Evolutionary conservation across 2,888 invertebrate genomes (phyloP).

Genomic region (Macaria liturata): DNA sequence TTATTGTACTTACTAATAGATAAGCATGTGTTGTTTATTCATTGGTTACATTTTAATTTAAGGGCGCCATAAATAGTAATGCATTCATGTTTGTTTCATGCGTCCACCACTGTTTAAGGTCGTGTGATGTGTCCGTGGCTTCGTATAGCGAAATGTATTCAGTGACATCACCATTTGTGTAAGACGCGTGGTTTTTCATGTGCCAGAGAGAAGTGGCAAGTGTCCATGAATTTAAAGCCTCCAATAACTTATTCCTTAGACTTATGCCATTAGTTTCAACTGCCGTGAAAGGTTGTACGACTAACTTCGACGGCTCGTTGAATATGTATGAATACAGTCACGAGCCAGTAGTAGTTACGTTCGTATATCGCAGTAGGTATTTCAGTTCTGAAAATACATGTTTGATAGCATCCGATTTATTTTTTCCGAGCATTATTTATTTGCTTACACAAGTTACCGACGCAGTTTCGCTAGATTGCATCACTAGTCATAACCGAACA

Average conservation of each 20-base stretch:
- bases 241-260: not conserved
- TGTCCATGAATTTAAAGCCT: slow-evolving; percentile 11
- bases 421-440: slow-evolving; percentile 39
- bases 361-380: no score
- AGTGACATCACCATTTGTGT: slow-evolving; percentile 3
- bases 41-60: no score
- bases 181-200: slow-evolving; percentile 6
- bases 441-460: slow-evolving; percentile 35
- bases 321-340: slow-evolving; percentile 34
- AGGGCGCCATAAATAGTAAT: no score
- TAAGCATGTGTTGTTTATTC: no score
- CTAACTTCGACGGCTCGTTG: slow-evolving; percentile 32
- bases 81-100: no score
- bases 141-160: no score
- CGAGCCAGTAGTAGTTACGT: slow-evolving; percentile 21
- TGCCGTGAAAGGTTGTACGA: slow-evolving; percentile 17
- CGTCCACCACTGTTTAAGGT: no score
- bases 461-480: slow-evolving; percentile 38
- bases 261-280: slow-evolving; percentile 10
- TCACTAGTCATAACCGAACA: slow-evolving; percentile 25
- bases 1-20: no score
- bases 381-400: slow-evolving; percentile 42
- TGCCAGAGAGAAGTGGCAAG: not conserved
- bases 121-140: no score
- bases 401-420: slow-evolving; percentile 35